Base-by-base conservation (phyloP, 2,113 vertebrate species). In the Spheniscus mendiculus region DNA sequence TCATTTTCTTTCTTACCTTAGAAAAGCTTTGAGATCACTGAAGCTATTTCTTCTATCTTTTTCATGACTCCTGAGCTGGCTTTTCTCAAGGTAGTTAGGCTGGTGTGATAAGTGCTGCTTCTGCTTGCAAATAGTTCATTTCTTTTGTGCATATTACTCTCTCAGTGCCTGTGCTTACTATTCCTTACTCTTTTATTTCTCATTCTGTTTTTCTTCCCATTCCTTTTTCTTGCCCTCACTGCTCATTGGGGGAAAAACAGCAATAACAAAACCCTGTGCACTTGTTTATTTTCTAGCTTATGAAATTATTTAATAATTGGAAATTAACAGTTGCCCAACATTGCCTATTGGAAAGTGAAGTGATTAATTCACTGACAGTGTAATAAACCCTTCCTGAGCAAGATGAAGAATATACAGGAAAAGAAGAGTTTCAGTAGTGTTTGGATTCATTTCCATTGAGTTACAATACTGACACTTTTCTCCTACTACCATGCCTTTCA, bases 331-430 rank as follows among this genome's bases (percentile, higher is more conserved):
- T 82, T 95, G 17, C 15, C 23, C 12, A 47, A 9, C 2, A 9
- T 7, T 47, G 38, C 14, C 15, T 50, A 2, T 21, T 89, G 50
- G 50, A 81, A 91, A 55, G 6, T 13, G 5, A 83, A 77, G 25
- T 0, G 0, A 38, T 61, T 86, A 2, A 15, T 72, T 88, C 23
- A 47, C 16, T 50, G 14, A 40, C 16, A 56, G 15, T 18, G 15
- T 20, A 78, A 17, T 32, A 80, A 89, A 50, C 32, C 5, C 7
- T 88, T 81, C 19, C 9, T 61, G 11, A 62, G 20, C 0, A 1
- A 81, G 21, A 34, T 47, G 50, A 62, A 36, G 78, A 73, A 56
- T 47, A 40, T 23, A 50, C 5, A 63, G 42, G n/a, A 40, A 52
- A 58, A 77, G 49, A 55, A n/a, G 30, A 19, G 15, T 70, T 87